phyloP scores from a whole-genome alignment of 2,888 invertebrate species.

The Spodoptera picta region DNA sequence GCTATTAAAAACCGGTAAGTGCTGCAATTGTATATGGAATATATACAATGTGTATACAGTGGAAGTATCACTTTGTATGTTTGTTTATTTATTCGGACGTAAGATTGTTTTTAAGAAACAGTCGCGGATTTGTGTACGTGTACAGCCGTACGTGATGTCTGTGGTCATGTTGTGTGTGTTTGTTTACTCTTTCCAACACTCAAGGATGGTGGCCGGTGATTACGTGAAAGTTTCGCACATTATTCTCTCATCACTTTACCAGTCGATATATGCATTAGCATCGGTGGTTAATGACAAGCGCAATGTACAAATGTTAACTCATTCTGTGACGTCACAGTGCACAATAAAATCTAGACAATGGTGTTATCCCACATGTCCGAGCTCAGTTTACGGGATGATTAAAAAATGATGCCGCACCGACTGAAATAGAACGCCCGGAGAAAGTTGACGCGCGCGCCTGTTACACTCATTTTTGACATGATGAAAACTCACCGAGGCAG shows the following conservation, averaged over 20 bases:
- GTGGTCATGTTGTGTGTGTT: constrained; percentile 3
- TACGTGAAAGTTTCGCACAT: constrained; percentile 46
- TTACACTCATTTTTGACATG: constrained; percentile 70
- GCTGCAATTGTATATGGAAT: no score
- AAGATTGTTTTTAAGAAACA: no score
- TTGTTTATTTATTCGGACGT: no score
- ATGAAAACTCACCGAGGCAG: constrained; percentile 76
- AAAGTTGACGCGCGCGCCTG: constrained; percentile 79
- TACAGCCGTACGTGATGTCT: no score
- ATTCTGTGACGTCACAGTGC: constrained; percentile 47
- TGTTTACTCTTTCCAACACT: constrained; percentile 44
- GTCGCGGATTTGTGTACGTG: no score
- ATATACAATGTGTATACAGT: no score
- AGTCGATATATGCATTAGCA: constrained; percentile 26
- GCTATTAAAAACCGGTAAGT: no score
- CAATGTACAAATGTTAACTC: constrained; percentile 17
- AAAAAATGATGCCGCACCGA: constrained; percentile 71
- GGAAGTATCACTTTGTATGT: no score
- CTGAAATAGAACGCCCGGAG: constrained; percentile 80
- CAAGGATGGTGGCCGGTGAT: constrained; percentile 31
- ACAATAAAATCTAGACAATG: constrained; percentile 66
- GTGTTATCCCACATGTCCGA: constrained; percentile 65
- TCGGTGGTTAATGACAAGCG: constrained; percentile 22
- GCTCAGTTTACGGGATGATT: constrained; percentile 65
- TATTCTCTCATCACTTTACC: constrained; percentile 46